Evolutionary conservation across 2,113 vertebrate genomes (phyloP).

Genomic region (Cochlearius cochlearius): DNA sequence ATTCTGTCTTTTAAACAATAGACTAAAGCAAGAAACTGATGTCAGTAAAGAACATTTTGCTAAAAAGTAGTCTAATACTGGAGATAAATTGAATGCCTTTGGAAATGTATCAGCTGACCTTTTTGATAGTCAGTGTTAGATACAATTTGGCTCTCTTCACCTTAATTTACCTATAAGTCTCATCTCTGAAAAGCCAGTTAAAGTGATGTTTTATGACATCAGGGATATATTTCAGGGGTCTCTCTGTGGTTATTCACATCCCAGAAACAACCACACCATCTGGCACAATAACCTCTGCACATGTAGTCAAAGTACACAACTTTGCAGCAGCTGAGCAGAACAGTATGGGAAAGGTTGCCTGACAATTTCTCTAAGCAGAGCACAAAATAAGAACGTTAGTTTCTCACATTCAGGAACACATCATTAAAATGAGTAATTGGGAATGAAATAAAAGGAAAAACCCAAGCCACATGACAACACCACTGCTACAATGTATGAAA

Average conservation of each 20-base stretch:
- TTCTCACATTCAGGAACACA: not conserved
- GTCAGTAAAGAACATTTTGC: not conserved
- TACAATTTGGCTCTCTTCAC: not conserved
- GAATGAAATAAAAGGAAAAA: slow-evolving; percentile 41
- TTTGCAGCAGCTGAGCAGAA: slow-evolving; percentile 9
- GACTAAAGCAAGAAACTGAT: not conserved
- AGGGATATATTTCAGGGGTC: slow-evolving; percentile 15
- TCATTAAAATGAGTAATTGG: slow-evolving; percentile 60
- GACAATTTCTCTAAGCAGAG: not conserved
- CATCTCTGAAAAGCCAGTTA: slow-evolving; percentile 16
- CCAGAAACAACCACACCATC: slow-evolving; percentile 22
- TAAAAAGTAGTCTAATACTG: not conserved
- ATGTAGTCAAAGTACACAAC: not conserved
- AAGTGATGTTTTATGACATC: slow-evolving; percentile 36
- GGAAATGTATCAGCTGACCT: not conserved
- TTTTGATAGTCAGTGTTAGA: not conserved
- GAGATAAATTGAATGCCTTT: not conserved
- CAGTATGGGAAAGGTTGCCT: not conserved
- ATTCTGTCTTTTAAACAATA: not conserved
- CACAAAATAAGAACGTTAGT: not conserved
- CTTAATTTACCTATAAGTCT: slow-evolving; percentile 20
- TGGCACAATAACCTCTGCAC: slow-evolving; percentile 49
- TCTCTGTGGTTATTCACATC: slow-evolving; percentile 31
- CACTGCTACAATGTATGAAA: slow-evolving; percentile 47
- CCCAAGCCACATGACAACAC: slow-evolving; percentile 17